These are phyloP conservation scores for Alosa sapidissima DNA, from an alignment of 2,797 vertebrate species.

Conservation along the genomic window DNA sequence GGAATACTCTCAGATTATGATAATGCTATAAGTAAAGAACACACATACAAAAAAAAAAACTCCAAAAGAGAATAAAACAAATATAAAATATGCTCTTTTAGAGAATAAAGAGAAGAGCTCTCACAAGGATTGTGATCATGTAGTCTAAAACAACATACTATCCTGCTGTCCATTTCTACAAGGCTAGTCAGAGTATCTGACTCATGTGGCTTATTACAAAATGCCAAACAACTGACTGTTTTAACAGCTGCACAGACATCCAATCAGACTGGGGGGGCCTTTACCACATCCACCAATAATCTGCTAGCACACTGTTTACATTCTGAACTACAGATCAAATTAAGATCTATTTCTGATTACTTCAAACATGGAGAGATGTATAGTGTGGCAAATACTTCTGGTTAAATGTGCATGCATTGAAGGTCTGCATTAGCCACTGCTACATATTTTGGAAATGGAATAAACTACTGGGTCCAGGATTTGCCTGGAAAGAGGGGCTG, in stretches of 20 bases:
- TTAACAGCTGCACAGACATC: slow-evolving; percentile 43
- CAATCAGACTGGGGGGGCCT: slow-evolving; percentile 56
- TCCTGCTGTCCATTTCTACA: neutral
- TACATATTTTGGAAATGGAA: neutral
- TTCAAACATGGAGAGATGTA: slow-evolving; percentile 23
- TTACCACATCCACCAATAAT: slow-evolving; percentile 49
- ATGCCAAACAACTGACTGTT: slow-evolving; percentile 54
- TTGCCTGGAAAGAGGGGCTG: neutral
- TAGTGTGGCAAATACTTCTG: neutral
- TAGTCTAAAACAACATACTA: slow-evolving; percentile 29
- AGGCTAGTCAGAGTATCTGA: neutral
- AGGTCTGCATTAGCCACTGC: neutral
- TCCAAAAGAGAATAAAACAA: neutral
- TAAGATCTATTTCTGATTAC: slow-evolving; percentile 43
- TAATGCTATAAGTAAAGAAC: neutral
- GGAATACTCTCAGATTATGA: no score
- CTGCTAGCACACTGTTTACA: slow-evolving; percentile 40
- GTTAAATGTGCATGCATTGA: neutral
- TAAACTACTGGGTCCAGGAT: neutral
- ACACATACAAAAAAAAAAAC: neutral
- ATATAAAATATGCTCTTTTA: neutral
- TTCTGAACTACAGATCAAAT: slow-evolving; percentile 38
- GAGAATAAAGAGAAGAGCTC: neutral
- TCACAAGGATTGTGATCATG: neutral
- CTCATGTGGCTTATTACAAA: slow-evolving; percentile 47